A percentile compares a stretch with the other conserved stretches of the same genome.
phyloP scores from a whole-genome alignment of 2,888 invertebrate genomes.

The Drosophila pullipes region DNA sequence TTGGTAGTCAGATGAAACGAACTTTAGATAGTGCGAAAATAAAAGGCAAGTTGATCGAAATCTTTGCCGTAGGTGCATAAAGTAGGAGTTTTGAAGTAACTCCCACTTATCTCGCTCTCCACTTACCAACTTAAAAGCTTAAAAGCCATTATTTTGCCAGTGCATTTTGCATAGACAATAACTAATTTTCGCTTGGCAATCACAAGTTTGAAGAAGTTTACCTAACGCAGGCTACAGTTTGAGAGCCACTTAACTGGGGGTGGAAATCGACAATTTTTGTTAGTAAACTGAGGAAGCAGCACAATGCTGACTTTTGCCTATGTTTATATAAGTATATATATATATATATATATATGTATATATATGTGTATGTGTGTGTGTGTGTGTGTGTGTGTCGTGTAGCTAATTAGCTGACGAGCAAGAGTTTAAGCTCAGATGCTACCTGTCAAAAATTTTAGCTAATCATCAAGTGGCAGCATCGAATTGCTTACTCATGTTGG shows the following conservation, averaged over 20 bases:
- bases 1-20: conserved; percentile 35
- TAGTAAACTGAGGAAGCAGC: neutral
- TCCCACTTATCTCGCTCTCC: neutral
- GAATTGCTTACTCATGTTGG: conserved; percentile 1
- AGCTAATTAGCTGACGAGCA: conserved; percentile 27
- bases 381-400: neutral
- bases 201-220: conserved; percentile 49
- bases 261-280: conserved; percentile 12
- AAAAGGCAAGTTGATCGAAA: conserved; percentile 59
- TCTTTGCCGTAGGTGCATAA: conserved; percentile 49
- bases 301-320: conserved; percentile 9
- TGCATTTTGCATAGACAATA: conserved; percentile 57
- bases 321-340: too few species aligned
- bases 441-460: neutral
- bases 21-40: conserved; percentile 45
- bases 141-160: conserved; percentile 33
- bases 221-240: conserved; percentile 39
- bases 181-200: conserved; percentile 62
- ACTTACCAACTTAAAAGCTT: neutral
- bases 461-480: neutral
- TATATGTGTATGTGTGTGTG: neutral
- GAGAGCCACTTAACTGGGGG: conserved; percentile 33
- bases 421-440: neutral
- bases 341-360: too few species aligned
- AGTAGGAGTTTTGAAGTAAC: conserved; percentile 3